phyloP scores from a whole-genome alignment of 30 jellyfish, hydroid and myxozoan species.

The Calvadosia cruxmelitensis region DNA sequence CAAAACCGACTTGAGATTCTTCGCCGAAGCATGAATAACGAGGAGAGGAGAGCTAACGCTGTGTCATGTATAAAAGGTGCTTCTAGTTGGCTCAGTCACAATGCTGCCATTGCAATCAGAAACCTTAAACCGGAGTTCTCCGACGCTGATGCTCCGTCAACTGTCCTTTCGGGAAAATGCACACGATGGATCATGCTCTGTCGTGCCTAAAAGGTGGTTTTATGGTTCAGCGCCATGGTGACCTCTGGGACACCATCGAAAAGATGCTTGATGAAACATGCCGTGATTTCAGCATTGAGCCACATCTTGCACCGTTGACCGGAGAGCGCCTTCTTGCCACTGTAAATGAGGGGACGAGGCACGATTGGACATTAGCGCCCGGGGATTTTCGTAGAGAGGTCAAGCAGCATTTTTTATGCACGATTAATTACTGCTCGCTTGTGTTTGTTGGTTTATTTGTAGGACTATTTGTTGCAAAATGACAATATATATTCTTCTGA shows the following conservation, averaged over 20 bases:
- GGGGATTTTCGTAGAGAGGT: constrained; percentile 3
- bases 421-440: no score
- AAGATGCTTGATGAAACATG: constrained; percentile 16
- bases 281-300: no score
- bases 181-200: no score
- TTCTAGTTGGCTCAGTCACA: constrained; percentile 20
- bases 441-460: no score
- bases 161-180: constrained; percentile 13
- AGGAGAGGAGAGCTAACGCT: constrained; percentile 3
- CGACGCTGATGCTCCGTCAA: constrained; percentile 2
- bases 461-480: no score
- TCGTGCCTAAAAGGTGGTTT: constrained; percentile 26
- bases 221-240: constrained; percentile 9
- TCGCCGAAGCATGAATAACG: constrained; percentile 1
- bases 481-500: no score
- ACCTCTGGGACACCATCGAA: constrained; percentile 10
- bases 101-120: constrained; percentile 1
- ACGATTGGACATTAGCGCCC: constrained; percentile 9
- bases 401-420: constrained; percentile 16
- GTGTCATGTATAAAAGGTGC: constrained; percentile 1
- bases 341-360: constrained; percentile 3
- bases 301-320: constrained; percentile 4
- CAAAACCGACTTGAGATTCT: no score
- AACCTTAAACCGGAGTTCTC: constrained; percentile 1
- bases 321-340: constrained; percentile 10